These are phyloP conservation scores for Orchesellides sinensis DNA, from an alignment of 2,888 invertebrate species.

Conservation along the genomic window DNA sequence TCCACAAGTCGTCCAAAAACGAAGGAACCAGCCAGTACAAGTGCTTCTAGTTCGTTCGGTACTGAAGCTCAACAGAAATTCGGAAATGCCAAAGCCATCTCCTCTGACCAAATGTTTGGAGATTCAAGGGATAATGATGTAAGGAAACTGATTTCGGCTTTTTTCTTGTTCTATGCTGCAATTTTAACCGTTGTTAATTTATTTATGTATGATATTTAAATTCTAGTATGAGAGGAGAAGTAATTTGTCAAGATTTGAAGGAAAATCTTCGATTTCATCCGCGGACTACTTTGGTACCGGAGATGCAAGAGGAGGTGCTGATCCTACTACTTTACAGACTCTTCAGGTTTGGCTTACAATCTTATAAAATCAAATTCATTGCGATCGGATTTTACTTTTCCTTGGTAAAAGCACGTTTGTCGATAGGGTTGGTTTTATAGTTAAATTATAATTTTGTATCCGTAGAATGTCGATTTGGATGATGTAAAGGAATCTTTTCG, in stretches of 20 bases:
- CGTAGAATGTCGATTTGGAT: conserved; percentile 86
- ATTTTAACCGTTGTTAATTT: background rate
- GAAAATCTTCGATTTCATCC: conserved; percentile 96
- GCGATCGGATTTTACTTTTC: no score
- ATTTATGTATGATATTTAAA: conserved; percentile 2
- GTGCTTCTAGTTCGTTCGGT: no score
- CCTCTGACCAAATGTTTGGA: conserved; percentile 97
- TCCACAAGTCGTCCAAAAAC: conserved; percentile 67
- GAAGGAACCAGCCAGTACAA: conserved; percentile 59
- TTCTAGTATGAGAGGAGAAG: conserved; percentile 79
- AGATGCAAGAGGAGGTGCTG: conserved; percentile 9
- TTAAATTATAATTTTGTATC: background rate
- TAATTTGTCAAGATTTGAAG: conserved; percentile 89
- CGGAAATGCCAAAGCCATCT: conserved; percentile 97
- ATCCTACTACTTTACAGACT: conserved; percentile 45
- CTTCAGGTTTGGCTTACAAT: conserved; percentile 26
- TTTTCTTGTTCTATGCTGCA: background rate
- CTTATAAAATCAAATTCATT: background rate
- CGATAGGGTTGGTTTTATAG: no score
- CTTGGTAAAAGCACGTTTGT: no score
- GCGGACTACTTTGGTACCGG: conserved; percentile 91
- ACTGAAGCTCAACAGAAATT: conserved; percentile 96
- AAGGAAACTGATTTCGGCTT: no score
- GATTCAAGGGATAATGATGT: conserved; percentile 82
- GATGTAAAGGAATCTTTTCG: conserved; percentile 98